Conservation (phyloP, 2,888 invertebrate species). For the Luperina testacea region DNA sequence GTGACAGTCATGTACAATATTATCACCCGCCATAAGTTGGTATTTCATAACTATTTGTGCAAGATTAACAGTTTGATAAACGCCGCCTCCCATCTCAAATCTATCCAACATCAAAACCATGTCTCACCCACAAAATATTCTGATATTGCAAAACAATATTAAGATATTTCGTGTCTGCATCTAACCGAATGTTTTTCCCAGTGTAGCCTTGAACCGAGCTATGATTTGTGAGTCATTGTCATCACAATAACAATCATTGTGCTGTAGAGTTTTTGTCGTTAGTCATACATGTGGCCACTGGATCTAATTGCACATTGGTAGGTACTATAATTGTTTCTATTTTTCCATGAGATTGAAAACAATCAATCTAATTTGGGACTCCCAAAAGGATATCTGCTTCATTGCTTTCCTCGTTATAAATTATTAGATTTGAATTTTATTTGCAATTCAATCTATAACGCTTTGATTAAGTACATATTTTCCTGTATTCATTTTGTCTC, state of each 20-base stretch:
- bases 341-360: neutral
- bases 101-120: neutral
- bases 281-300: constrained; percentile 28
- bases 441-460: neutral
- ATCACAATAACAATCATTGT: constrained; percentile 45
- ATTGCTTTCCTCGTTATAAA: neutral
- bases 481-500: neutral
- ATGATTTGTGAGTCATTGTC: constrained; percentile 58
- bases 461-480: neutral
- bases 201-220: constrained; percentile 50
- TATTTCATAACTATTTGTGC: neutral
- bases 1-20: too few species aligned
- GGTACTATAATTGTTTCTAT: neutral
- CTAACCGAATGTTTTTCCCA: constrained; percentile 32
- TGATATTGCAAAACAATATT: constrained; percentile 9
- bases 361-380: constrained; percentile 1
- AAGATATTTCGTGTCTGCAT: constrained; percentile 2
- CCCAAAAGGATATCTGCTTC: neutral
- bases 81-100: neutral
- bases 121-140: neutral
- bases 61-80: neutral
- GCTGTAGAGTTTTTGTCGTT: constrained; percentile 25
- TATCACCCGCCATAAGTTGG: neutral
- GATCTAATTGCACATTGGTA: constrained; percentile 34
- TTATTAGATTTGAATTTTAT: neutral